These are phyloP conservation scores for Cheracebus regulus DNA, from an alignment of 2,797 vertebrate genomes.

Conservation along the genomic window DNA sequence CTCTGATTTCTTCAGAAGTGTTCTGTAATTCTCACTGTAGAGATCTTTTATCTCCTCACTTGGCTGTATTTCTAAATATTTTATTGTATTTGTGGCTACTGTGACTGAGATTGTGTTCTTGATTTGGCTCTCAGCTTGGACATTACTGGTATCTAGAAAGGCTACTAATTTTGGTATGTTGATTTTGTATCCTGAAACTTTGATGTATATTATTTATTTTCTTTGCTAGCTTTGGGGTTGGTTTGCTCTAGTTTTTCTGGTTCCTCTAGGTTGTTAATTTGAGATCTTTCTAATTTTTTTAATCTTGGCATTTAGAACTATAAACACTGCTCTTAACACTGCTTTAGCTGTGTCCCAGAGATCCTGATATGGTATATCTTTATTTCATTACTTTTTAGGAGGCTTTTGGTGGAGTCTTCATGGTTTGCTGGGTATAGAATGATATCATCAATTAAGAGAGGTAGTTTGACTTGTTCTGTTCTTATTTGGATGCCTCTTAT, in stretches of 20 bases:
- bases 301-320: neutral
- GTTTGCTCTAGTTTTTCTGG: neutral
- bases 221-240: neutral
- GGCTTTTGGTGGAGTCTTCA: neutral
- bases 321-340: neutral
- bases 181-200: too few species aligned
- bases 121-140: too few species aligned
- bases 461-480: neutral
- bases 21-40: too few species aligned
- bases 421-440: neutral
- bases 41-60: too few species aligned
- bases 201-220: neutral
- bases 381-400: neutral
- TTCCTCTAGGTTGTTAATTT: neutral
- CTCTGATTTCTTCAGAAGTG: too few species aligned
- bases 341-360: neutral
- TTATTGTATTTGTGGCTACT: too few species aligned
- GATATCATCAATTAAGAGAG: neutral
- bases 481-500: neutral
- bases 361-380: neutral
- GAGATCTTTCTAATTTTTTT: neutral
- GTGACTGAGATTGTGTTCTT: too few species aligned
- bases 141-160: too few species aligned
- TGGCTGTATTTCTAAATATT: too few species aligned
- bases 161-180: too few species aligned